Conservation (phyloP, 2,888 invertebrate species). For the Sphaerophoria rueppellii region DNA sequence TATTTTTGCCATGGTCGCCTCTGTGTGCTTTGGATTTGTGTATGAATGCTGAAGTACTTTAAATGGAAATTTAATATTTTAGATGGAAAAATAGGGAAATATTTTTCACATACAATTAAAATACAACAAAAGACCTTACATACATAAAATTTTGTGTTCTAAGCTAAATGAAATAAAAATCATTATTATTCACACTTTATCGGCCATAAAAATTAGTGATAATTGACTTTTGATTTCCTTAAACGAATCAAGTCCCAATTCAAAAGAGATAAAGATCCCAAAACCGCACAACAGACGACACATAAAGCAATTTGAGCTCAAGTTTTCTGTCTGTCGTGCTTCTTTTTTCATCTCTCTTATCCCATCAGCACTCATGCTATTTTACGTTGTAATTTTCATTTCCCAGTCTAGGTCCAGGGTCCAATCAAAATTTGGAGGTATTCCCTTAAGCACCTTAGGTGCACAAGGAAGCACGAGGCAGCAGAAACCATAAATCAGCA, state of each 20-base stretch:
- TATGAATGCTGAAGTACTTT: not conserved
- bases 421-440: conserved; percentile 24
- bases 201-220: conserved; percentile 6
- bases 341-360: conserved; percentile 3
- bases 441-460: conserved; percentile 13
- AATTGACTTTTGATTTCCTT: conserved; percentile 17
- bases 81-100: no score
- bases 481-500: not conserved
- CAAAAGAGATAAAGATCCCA: conserved; percentile 10
- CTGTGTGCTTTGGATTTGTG: not conserved
- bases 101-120: no score
- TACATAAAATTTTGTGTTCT: no score
- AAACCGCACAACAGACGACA: conserved; percentile 5
- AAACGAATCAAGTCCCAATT: not conserved
- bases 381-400: not conserved
- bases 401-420: not conserved
- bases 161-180: no score
- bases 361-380: not conserved
- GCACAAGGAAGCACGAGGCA: not conserved
- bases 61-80: no score
- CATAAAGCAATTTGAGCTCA: conserved; percentile 1
- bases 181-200: not conserved
- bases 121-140: no score
- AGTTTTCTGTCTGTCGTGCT: not conserved
- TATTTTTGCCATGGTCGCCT: not conserved